Evolutionary conservation across 1,140 invertebrate genomes (phyloP).

Genomic region (Ectropis grisescens): DNA sequence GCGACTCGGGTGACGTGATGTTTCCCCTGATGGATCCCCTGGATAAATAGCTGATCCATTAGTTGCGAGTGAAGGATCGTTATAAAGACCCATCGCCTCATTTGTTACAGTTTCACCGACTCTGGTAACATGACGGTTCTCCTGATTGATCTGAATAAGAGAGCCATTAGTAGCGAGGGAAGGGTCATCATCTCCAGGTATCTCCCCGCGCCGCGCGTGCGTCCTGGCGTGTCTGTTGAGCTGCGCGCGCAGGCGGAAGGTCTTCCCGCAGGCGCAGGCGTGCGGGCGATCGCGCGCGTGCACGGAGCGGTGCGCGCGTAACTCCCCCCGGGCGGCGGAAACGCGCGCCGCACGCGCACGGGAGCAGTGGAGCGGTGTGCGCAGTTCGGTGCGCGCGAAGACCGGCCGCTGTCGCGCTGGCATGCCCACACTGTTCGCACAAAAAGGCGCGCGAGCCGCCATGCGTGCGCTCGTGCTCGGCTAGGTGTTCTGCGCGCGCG

Average conservation of each 20-base stretch:
- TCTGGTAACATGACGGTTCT: no score
- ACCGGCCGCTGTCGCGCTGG: conserved; percentile 30
- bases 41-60: no score
- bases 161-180: no score
- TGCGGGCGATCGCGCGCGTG: conserved; percentile 66
- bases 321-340: conserved; percentile 37
- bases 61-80: no score
- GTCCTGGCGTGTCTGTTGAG: conserved; percentile 53
- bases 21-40: no score
- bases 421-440: conserved; percentile 56
- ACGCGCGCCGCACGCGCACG: conserved; percentile 36
- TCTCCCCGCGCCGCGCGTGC: conserved; percentile 59
- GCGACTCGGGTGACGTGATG: no score
- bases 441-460: conserved; percentile 59
- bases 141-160: no score
- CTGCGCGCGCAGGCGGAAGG: conserved; percentile 61
- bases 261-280: conserved; percentile 61
- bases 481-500: conserved; percentile 56
- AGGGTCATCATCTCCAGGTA: no score
- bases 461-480: conserved; percentile 62
- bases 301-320: conserved; percentile 42
- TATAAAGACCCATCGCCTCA: no score
- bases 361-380: conserved; percentile 9
- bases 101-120: no score
- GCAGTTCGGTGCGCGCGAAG: conserved; percentile 33